phyloP scores from a whole-genome alignment of 2,888 invertebrate species.

The Chorisops tibialis region DNA sequence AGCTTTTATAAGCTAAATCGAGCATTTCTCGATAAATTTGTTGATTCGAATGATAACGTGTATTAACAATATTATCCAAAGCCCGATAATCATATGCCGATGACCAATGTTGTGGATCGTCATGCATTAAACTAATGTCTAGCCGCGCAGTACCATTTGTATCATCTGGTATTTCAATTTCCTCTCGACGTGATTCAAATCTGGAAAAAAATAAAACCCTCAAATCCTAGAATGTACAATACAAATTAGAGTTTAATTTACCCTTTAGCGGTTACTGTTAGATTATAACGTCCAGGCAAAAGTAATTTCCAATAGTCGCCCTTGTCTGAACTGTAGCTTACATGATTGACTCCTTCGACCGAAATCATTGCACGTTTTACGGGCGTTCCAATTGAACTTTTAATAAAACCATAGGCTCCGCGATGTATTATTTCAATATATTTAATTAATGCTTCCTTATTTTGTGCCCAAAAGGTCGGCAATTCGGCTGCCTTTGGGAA shows the following conservation, averaged over 20 bases:
- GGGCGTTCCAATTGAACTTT: slow-evolving; percentile 73
- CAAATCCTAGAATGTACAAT: neutral
- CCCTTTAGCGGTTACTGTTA: slow-evolving; percentile 71
- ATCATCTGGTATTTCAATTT: slow-evolving; percentile 51
- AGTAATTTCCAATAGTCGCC: slow-evolving; percentile 95
- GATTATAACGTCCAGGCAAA: slow-evolving; percentile 77
- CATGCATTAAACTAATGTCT: slow-evolving; percentile 78
- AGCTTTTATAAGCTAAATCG: slow-evolving; percentile 66
- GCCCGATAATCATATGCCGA: slow-evolving; percentile 75
- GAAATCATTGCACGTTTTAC: slow-evolving; percentile 70
- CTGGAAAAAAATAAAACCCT: too few relatives aligned
- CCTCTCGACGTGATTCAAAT: slow-evolving; percentile 44
- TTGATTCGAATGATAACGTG: slow-evolving; percentile 62
- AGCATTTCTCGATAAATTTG: slow-evolving; percentile 65
- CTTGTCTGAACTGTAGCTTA: slow-evolving; percentile 61
- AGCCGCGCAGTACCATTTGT: slow-evolving; percentile 58
- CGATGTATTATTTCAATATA: slow-evolving; percentile 87
- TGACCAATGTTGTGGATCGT: slow-evolving; percentile 79
- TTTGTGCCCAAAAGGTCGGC: slow-evolving; percentile 81
- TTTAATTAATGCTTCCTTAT: slow-evolving; percentile 76
- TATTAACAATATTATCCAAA: slow-evolving; percentile 63
- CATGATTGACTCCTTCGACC: slow-evolving; percentile 73
- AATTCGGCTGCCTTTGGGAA: slow-evolving; percentile 74
- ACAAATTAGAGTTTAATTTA: slow-evolving; percentile 47
- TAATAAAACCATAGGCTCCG: slow-evolving; percentile 81